A percentile compares a stretch with the other conserved stretches of the same genome.
These are phyloP conservation scores for Meandrusa payeni DNA, from an alignment of 2,888 invertebrate species.

Conservation along the genomic window DNA sequence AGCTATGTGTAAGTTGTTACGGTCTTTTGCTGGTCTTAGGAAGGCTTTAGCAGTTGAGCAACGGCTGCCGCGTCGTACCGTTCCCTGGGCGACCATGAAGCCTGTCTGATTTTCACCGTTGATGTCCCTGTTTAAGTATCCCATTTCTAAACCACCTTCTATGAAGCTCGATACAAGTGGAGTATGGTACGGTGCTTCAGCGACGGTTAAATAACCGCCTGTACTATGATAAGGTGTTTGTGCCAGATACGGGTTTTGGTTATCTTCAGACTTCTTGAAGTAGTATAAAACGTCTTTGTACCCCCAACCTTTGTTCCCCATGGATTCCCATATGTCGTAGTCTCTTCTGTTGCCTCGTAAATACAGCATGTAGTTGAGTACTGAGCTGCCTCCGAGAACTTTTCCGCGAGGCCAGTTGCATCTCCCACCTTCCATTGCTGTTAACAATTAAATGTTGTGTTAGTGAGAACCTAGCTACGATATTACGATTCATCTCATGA, in stretches of 20 bases:
- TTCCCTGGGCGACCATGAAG: slow-evolving; percentile 94
- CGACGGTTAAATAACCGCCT: slow-evolving; percentile 91
- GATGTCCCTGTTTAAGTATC: slow-evolving; percentile 92
- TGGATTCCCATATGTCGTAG: slow-evolving; percentile 93
- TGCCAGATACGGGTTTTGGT: slow-evolving; percentile 90
- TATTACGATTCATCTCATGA: too few species aligned
- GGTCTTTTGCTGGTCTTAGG: slow-evolving; percentile 87
- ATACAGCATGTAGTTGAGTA: slow-evolving; percentile 96
- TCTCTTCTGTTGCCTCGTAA: slow-evolving; percentile 93
- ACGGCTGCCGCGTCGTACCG: slow-evolving; percentile 88
- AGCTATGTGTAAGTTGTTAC: slow-evolving; percentile 92
- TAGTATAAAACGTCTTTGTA: slow-evolving; percentile 90
- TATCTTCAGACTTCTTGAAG: slow-evolving; percentile 96
- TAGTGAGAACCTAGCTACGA: too few species aligned
- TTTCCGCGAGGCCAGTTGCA: slow-evolving; percentile 97
- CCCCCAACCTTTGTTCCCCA: slow-evolving; percentile 95
- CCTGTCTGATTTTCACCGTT: slow-evolving; percentile 94
- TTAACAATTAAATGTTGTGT: slow-evolving; percentile 36
- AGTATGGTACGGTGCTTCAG: slow-evolving; percentile 93
- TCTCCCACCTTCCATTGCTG: slow-evolving; percentile 90
- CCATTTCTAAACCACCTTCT: slow-evolving; percentile 90
- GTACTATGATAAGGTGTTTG: slow-evolving; percentile 89
- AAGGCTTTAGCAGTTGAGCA: slow-evolving; percentile 95
- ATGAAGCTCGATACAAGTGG: slow-evolving; percentile 91
- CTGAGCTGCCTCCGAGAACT: slow-evolving; percentile 93